Evolutionary conservation across 2,888 invertebrate genomes (phyloP).

Genomic region (Aspidapion aeneum): DNA sequence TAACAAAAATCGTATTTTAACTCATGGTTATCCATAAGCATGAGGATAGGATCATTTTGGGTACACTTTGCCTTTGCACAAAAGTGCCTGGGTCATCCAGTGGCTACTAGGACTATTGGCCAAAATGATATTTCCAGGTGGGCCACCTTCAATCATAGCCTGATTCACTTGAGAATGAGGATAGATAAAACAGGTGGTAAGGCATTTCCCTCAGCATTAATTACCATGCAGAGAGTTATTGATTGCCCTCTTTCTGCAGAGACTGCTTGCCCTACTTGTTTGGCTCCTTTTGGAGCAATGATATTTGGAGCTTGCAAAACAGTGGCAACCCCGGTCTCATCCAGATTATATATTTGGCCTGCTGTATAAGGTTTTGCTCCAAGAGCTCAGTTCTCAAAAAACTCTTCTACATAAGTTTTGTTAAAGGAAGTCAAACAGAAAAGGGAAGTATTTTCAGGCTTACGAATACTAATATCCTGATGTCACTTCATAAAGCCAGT

Average conservation of each 20-base stretch:
- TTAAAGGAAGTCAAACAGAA: neutral
- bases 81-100: no score
- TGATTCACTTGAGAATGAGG: no score
- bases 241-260: slow-evolving; percentile 17
- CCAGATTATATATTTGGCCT: neutral
- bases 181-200: no score
- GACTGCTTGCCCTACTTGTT: slow-evolving; percentile 11
- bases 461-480: neutral
- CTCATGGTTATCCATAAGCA: no score
- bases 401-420: neutral
- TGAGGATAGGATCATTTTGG: no score
- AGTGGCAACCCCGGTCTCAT: neutral
- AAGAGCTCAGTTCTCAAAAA: neutral
- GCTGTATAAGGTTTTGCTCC: neutral
- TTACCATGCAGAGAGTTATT: slow-evolving; percentile 9
- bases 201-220: no score
- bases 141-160: no score
- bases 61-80: no score
- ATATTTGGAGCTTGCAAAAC: slow-evolving; percentile 9
- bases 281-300: slow-evolving; percentile 7
- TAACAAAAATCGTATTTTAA: no score
- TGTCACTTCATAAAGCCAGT: neutral
- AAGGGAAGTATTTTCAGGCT: neutral
- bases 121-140: no score
- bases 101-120: no score